A percentile compares a stretch with the other conserved stretches of the same genome.
phyloP scores from a whole-genome alignment of 2,888 invertebrate genomes.

The Drosophila atroscutellata region DNA sequence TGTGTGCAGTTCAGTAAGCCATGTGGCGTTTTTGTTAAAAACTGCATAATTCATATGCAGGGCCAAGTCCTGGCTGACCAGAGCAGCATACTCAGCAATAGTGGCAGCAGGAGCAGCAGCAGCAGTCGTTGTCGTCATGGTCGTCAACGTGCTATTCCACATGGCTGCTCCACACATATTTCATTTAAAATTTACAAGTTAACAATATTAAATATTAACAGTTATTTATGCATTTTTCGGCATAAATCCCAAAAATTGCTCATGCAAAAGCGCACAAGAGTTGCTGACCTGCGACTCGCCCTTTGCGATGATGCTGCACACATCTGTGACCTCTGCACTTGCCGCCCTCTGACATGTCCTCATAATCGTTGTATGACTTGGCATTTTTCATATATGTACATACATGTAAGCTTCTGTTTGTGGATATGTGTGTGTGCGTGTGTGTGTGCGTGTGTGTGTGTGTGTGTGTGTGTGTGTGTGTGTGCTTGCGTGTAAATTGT shows the following conservation, averaged over 20 bases:
- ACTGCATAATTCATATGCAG: slow-evolving; percentile 79
- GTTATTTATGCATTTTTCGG: slow-evolving; percentile 81
- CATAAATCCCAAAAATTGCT: slow-evolving; percentile 75
- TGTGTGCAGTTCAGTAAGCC: slow-evolving; percentile 47
- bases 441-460: not conserved
- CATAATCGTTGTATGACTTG: slow-evolving; percentile 42
- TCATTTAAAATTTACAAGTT: slow-evolving; percentile 82
- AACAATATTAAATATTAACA: slow-evolving; percentile 83
- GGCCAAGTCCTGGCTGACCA: slow-evolving; percentile 44
- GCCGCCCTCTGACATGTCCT: slow-evolving; percentile 17
- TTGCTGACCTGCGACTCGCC: slow-evolving; percentile 43
- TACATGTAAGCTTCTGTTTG: slow-evolving; percentile 25
- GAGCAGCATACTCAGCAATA: slow-evolving; percentile 7
- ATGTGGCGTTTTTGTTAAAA: slow-evolving; percentile 78
- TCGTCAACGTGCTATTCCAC: slow-evolving; percentile 60
- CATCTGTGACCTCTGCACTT: slow-evolving; percentile 17
- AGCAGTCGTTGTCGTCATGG: slow-evolving; percentile 38
- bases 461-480: not conserved
- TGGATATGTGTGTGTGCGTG: not conserved
- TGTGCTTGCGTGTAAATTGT: slow-evolving; percentile 44
- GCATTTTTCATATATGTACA: slow-evolving; percentile 40
- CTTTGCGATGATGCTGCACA: slow-evolving; percentile 53
- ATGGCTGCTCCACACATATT: slow-evolving; percentile 70
- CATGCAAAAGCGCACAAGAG: slow-evolving; percentile 72
- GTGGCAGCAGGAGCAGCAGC: slow-evolving; percentile 11